A percentile compares a stretch with the other conserved stretches of the same genome.
phyloP scores from a whole-genome alignment of 2,888 invertebrate species.

The Drosophila ustulata region DNA sequence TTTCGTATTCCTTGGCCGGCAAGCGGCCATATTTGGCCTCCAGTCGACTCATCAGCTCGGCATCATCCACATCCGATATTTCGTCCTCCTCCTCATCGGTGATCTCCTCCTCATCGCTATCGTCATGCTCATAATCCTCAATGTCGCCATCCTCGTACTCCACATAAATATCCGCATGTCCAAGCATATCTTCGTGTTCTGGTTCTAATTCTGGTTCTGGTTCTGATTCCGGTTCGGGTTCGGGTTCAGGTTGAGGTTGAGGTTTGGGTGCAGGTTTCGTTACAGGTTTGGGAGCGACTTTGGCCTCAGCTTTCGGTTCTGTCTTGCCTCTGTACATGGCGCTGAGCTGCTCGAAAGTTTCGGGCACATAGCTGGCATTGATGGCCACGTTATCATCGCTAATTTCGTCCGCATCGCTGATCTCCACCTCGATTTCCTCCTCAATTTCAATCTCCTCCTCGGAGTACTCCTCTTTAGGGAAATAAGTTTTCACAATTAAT shows the following conservation, averaged over 20 bases:
- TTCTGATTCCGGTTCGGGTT: slow-evolving; percentile 14
- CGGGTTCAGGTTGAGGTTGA: slow-evolving; percentile 18
- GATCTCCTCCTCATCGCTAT: slow-evolving; percentile 66
- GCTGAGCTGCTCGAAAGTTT: slow-evolving; percentile 83
- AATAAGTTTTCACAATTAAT: slow-evolving; percentile 36
- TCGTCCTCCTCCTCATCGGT: slow-evolving; percentile 85
- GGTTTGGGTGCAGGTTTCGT: slow-evolving; percentile 8
- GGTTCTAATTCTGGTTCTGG: slow-evolving; percentile 20
- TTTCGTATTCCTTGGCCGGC: slow-evolving; percentile 87
- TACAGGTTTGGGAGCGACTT: slow-evolving; percentile 4
- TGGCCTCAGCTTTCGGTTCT: slow-evolving; percentile 11
- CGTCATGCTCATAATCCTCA: slow-evolving; percentile 62
- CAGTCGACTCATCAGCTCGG: slow-evolving; percentile 89
- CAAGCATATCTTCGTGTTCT: slow-evolving; percentile 9
- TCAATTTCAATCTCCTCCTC: slow-evolving; percentile 82
- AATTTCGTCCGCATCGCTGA: slow-evolving; percentile 69
- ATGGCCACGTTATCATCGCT: slow-evolving; percentile 84
- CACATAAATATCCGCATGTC: slow-evolving; percentile 66
- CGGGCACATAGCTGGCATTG: slow-evolving; percentile 73
- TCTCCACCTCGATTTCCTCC: slow-evolving; percentile 80
- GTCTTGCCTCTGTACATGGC: slow-evolving; percentile 75
- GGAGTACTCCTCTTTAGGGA: slow-evolving; percentile 74
- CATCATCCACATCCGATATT: slow-evolving; percentile 89
- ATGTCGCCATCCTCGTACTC: slow-evolving; percentile 68
- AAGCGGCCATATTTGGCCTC: slow-evolving; percentile 91